Conservation (phyloP, 2,797 vertebrate species). For the Buphagus erythrorhynchus region DNA sequence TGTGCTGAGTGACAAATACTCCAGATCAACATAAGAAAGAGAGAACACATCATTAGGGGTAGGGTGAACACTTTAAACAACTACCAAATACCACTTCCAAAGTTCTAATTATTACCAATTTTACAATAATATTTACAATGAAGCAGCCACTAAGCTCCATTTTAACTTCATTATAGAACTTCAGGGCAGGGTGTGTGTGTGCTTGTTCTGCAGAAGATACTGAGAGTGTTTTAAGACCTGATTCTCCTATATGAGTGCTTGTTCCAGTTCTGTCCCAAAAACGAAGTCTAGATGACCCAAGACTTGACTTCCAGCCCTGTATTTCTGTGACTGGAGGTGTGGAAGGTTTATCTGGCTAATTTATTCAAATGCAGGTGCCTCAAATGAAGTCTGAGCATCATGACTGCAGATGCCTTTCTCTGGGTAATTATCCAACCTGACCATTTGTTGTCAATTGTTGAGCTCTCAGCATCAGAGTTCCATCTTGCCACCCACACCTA, state of each 20-base stretch:
- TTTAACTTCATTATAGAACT: not conserved
- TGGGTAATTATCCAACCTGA: not conserved
- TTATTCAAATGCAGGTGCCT: not conserved
- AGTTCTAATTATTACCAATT: not conserved
- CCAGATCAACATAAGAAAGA: not conserved
- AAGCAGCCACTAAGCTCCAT: not conserved
- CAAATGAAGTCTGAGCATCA: not conserved
- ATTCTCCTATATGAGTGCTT: not conserved
- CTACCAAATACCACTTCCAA: not conserved
- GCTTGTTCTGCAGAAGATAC: not conserved
- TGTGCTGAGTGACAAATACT: not conserved
- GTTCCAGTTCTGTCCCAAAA: not conserved
- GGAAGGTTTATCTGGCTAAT: not conserved
- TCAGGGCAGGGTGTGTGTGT: fast-evolving
- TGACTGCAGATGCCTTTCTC: not conserved
- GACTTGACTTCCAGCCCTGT: not conserved
- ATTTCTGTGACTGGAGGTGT: not conserved
- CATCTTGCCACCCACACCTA: not conserved
- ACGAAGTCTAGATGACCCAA: not conserved
- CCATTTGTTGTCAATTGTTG: not conserved
- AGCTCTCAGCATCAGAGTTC: not conserved
- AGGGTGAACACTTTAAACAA: not conserved
- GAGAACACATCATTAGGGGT: not conserved
- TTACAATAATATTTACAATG: not conserved
- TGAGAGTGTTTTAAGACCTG: not conserved